Evolutionary conservation across 2,797 vertebrate species (phyloP).

Genomic region (Agapornis canus): DNA sequence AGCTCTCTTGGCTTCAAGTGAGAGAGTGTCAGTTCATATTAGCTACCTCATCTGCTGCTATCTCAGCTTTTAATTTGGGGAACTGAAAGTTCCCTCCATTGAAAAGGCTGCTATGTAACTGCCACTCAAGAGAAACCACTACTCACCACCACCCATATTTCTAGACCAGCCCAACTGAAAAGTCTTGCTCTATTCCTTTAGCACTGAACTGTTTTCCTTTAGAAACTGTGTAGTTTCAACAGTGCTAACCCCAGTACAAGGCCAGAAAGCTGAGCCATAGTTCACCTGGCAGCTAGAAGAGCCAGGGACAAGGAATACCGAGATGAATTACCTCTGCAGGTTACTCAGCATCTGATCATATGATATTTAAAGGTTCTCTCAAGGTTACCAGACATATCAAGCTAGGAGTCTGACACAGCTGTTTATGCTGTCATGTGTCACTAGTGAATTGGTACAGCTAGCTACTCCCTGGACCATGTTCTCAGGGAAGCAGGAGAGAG

Average conservation of each 20-base stretch:
- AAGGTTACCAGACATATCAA: conserved; percentile 56
- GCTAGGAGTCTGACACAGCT: conserved; percentile 5
- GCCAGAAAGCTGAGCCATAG: background rate
- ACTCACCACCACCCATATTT: background rate
- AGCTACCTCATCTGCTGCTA: background rate
- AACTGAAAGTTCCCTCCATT: background rate
- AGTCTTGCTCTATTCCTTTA: background rate
- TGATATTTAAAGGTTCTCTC: background rate
- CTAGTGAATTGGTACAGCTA: background rate
- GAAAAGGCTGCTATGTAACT: background rate
- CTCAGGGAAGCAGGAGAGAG: background rate
- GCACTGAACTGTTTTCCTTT: background rate
- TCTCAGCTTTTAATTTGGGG: background rate
- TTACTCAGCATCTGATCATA: conserved; percentile 50
- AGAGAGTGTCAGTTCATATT: background rate
- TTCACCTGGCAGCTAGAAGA: background rate
- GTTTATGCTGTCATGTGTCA: conserved; percentile 34
- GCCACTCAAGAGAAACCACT: background rate
- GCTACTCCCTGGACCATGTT: background rate
- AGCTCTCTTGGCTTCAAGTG: background rate
- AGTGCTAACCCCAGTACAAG: background rate
- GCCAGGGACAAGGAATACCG: background rate
- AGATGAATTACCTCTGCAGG: conserved; percentile 2
- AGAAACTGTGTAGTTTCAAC: background rate
- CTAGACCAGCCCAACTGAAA: background rate